phyloP scores from a whole-genome alignment of 2,113 vertebrate species.

The Platichthys flesus region DNA sequence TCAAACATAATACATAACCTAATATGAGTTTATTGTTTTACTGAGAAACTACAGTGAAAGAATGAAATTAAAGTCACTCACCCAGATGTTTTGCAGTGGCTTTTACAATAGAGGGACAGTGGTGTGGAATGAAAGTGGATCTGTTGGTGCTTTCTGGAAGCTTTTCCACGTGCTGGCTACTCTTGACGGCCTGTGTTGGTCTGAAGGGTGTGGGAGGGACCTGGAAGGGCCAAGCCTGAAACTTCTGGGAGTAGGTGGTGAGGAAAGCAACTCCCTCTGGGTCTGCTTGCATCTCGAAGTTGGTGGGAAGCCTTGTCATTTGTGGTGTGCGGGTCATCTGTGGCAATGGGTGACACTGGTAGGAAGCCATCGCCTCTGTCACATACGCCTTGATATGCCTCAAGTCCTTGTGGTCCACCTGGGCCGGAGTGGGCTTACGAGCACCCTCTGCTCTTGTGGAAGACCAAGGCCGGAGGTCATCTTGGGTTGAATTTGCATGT shows the following conservation, averaged over 20 bases:
- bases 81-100: not conserved
- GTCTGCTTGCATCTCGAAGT: not conserved
- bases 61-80: not conserved
- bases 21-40: too few relatives aligned
- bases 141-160: not conserved
- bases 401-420: constrained; percentile 1
- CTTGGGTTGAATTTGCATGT: not conserved
- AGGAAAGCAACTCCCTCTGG: not conserved
- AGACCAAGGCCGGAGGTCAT: not conserved
- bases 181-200: not conserved
- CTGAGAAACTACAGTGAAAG: too few relatives aligned
- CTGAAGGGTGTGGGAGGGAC: not conserved
- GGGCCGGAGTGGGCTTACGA: not conserved
- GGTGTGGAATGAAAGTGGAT: not conserved
- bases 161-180: not conserved
- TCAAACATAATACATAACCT: too few relatives aligned
- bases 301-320: not conserved
- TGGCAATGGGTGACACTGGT: not conserved
- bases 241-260: not conserved
- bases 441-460: not conserved
- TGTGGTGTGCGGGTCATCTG: not conserved
- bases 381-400: not conserved
- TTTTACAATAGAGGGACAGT: not conserved
- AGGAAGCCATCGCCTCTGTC: not conserved
- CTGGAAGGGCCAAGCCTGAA: not conserved